Evolutionary conservation across 2,888 invertebrate species (phyloP), one percentile per base, ranked within the genome.

Genomic region (Synergus laeviventris): DNA sequence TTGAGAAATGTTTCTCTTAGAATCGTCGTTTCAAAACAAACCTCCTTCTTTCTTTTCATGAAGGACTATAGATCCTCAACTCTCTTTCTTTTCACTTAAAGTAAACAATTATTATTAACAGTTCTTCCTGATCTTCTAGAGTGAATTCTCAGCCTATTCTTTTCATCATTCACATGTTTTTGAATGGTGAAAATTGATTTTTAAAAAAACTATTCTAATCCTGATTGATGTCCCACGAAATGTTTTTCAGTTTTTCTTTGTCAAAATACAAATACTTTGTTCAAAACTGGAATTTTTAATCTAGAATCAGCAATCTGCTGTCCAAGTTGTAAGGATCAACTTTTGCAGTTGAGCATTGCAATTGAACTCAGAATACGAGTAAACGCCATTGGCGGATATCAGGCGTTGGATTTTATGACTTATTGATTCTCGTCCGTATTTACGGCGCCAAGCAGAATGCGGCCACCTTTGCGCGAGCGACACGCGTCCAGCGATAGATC

Each of bases 351-450:
- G 62, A 62, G 62, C 38, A 16, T 39, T 39, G 42, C 24, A 45
- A 24, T 66, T 45, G 24, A 70, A 54, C 18, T 54, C 18, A 36
- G 36, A 70, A 70, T 70, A 70, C 31, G 36, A 49, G 70, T 49
- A 24, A 70, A 70, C 49, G n/a, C 45, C 31, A 70, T 70, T 70
- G 45, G 70, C 70, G 49, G 49, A 70, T 70, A 45, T 70, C 70
- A 70, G 70, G 70, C 70, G 49, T 70, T 86, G 85, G 84, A 84
- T 87, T 89, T 89, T 88, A 89, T 87, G 88, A 89, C 88, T 89
- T 89, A 89, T 89, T 87, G 87, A 88, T 87, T 88, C 86, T 86
- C 82, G 84, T 83, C 78, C 84, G 88, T 87, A 86, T 89, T 89
- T 89, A 87, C 84, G 87, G 84, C 86, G 86, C 84, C 85, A 85